A percentile compares a stretch with the other conserved stretches of the same genome.
Conservation (phyloP, 2,797 vertebrate genomes). For the Vespertilio murinus region DNA sequence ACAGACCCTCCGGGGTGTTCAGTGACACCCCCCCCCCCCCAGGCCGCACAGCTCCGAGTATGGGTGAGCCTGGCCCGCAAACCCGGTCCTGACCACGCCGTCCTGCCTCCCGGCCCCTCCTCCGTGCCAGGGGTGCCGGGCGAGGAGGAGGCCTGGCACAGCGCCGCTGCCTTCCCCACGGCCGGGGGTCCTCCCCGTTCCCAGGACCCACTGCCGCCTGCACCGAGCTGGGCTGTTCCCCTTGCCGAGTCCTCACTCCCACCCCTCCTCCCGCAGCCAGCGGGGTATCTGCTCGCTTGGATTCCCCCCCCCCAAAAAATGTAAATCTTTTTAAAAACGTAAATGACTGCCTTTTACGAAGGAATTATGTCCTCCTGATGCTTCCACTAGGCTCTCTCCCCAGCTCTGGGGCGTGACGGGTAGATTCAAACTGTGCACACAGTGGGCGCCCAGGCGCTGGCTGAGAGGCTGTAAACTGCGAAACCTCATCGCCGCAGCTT, state of each 20-base stretch:
- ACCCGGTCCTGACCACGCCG: fast-evolving
- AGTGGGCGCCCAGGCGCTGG: no score
- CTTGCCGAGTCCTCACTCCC: neutral
- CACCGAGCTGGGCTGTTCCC: fast-evolving
- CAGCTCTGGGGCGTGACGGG: neutral
- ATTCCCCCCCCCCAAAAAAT: no score
- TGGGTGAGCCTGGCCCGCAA: neutral
- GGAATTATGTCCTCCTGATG: neutral
- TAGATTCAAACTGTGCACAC: no score
- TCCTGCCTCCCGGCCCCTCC: neutral
- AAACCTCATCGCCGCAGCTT: fast-evolving
- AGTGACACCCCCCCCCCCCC: neutral
- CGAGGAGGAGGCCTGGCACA: fast-evolving
- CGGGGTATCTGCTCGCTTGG: neutral
- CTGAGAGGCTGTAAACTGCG: neutral
- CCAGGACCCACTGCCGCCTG: neutral
- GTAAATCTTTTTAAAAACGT: neutral
- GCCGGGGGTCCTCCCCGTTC: fast-evolving
- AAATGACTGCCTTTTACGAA: neutral
- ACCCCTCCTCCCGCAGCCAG: neutral
- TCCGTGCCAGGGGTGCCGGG: neutral
- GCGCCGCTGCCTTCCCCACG: fast-evolving
- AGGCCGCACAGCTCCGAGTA: neutral
- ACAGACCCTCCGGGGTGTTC: neutral
- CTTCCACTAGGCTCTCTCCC: neutral